These are phyloP conservation scores for Heliconius sara DNA, from an alignment of 2,888 invertebrate species.

Conservation along the genomic window DNA sequence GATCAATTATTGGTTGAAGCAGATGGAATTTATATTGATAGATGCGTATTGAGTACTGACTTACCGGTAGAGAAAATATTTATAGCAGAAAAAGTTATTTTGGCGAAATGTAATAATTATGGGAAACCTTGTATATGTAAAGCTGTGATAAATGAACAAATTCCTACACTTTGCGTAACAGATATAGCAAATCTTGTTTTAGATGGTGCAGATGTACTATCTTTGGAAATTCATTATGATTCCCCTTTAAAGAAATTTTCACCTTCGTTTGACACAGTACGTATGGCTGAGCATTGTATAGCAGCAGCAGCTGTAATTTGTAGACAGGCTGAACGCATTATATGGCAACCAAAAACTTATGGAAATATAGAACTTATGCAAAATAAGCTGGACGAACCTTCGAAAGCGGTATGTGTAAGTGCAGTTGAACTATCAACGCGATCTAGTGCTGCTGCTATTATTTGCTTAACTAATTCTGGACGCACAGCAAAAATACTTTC, in stretches of 20 bases:
- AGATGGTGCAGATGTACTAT: conserved; percentile 94
- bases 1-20: conserved; percentile 90
- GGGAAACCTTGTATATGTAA: conserved; percentile 96
- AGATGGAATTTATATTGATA: conserved; percentile 95
- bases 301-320: conserved; percentile 89
- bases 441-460: conserved; percentile 81
- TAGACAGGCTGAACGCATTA: conserved; percentile 92
- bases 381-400: conserved; percentile 81
- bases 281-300: conserved; percentile 87
- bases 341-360: conserved; percentile 92
- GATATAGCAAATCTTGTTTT: conserved; percentile 96
- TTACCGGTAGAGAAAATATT: conserved; percentile 94
- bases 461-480: conserved; percentile 90
- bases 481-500: conserved; percentile 88
- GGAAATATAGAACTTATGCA: conserved; percentile 86
- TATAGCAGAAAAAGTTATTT: conserved; percentile 93
- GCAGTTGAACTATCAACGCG: conserved; percentile 74
- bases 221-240: conserved; percentile 86
- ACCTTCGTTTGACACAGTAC: conserved; percentile 64
- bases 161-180: conserved; percentile 89
- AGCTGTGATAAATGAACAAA: conserved; percentile 92
- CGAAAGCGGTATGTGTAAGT: conserved; percentile 80
- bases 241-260: conserved; percentile 70
- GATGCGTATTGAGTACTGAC: conserved; percentile 93
- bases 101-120: conserved; percentile 91